Percentiles rank a stretch among this genome's conserved stretches.
phyloP scores from a whole-genome alignment of 2,113 vertebrate genomes.

The Seriola quinqueradiata region DNA sequence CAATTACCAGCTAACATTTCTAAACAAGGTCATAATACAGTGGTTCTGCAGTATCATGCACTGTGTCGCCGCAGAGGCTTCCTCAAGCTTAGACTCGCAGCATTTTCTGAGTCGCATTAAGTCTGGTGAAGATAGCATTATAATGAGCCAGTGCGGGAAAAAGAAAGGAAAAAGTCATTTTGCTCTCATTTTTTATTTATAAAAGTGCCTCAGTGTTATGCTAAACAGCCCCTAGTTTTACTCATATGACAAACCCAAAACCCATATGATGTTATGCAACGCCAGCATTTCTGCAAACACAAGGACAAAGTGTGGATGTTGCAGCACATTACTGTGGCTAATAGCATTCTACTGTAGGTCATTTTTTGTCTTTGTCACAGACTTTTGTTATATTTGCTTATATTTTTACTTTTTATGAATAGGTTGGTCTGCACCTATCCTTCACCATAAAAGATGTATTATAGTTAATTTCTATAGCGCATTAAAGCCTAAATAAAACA shows the following conservation, averaged over 20 bases:
- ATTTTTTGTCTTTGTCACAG: conserved; percentile 1
- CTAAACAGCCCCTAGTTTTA: conserved; percentile 40
- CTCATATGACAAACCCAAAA: conserved; percentile 42
- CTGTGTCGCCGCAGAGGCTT: neutral
- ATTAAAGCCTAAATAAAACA: neutral
- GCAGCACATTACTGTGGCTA: conserved; percentile 6
- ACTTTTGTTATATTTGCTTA: conserved; percentile 13
- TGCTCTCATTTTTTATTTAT: conserved; percentile 46
- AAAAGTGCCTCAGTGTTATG: conserved; percentile 30
- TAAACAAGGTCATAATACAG: conserved; percentile 10
- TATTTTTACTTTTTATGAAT: neutral
- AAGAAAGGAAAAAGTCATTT: conserved; percentile 20
- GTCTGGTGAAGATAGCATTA: conserved; percentile 2
- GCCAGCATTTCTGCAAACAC: conserved; percentile 45
- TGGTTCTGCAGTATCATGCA: neutral
- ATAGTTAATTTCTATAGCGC: neutral
- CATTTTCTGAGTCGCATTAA: neutral
- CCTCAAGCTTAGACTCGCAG: neutral
- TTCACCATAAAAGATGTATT: neutral
- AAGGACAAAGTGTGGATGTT: conserved; percentile 12
- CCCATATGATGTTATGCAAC: conserved; percentile 6
- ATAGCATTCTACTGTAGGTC: neutral
- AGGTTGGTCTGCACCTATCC: conserved; percentile 1
- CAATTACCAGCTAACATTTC: neutral
- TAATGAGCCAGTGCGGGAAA: neutral